Base-by-base conservation (phyloP, 2,888 invertebrate species). In the Malthinus seriepunctatus region DNA sequence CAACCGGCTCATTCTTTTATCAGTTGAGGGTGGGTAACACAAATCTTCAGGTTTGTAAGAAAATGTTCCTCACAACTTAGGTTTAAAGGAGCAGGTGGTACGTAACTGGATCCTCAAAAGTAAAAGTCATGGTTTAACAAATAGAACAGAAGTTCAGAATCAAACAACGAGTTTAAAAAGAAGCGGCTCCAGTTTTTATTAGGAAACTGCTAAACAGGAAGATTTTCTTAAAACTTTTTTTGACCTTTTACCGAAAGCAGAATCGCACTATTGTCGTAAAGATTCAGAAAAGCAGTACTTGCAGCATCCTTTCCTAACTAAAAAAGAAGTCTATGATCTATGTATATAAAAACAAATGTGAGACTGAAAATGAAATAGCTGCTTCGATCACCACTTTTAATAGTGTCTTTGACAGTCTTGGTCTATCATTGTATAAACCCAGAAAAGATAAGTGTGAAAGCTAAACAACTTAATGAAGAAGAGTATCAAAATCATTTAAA, bases 1-100 rank as follows among this genome's bases (percentile, higher is more conserved):
- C n/a, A n/a, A n/a, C n/a, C 2, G 53, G 58, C 6, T 37, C 53
- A 48, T 58, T 39, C 33, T n/a, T 12, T 31, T 58, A 58, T 44
- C 38, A 52, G 11, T 39, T 58, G 11, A 53, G 33, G 46, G 2
- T 42, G 3, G n/a, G 53, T 23, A 10, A 44, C 8, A 10, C 11
- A 33, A 44, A 34, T 7, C 11, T 51, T 0, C 44, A 44, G 34
- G 46, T 59, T 6, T 59, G 51, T 46, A 60, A 56, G 14, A 50
- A 31, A 32, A 49, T 51, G 51, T 60, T 60, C 11, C 32, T 59
- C 4, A 8, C 12, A 8, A 53, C 52, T 34, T 57, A 33, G 39
- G 48, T 14, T 37, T 57, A 48, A 48, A 48, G 8, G 47, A 57
- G 35, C 47, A 12, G 33, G 47, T 53, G 48, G 57, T 57, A 1